phyloP scores from a whole-genome alignment of 2,113 vertebrate genomes.

The Pseudorasbora parva region DNA sequence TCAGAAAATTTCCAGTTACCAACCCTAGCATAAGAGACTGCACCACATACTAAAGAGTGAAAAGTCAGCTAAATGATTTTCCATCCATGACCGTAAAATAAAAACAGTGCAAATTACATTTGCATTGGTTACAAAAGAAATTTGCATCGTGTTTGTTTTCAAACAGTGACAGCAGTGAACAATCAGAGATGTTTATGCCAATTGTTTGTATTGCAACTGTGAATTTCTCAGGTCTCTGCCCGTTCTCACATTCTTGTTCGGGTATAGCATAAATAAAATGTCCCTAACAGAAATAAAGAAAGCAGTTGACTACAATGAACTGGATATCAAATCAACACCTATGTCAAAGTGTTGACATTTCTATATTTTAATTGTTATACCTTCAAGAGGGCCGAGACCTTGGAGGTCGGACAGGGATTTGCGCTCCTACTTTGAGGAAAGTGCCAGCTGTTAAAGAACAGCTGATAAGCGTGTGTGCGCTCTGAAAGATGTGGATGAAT shows the following conservation, averaged over 20 bases:
- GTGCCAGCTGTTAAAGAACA: background rate
- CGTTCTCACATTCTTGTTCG: background rate
- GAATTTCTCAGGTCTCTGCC: background rate
- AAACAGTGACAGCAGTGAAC: background rate
- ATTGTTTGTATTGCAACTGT: background rate
- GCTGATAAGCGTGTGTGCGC: background rate
- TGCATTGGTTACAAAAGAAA: background rate
- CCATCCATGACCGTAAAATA: background rate
- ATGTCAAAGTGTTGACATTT: too few species aligned
- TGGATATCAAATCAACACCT: background rate
- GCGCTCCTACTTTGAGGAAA: background rate
- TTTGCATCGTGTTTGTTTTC: background rate
- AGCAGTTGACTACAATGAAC: background rate
- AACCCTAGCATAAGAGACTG: background rate
- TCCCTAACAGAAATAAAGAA: constrained; percentile 1
- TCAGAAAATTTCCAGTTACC: background rate
- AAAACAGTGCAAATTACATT: background rate
- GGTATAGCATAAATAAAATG: background rate
- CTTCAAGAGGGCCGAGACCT: background rate
- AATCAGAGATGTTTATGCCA: background rate
- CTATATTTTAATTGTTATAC: background rate
- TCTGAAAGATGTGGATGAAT: constrained; percentile 5
- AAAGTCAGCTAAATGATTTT: background rate
- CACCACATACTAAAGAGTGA: background rate
- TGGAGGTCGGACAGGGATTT: background rate